Evolutionary conservation across 2,888 invertebrate species (phyloP), one percentile per base, ranked within the genome.

Genomic region (Aphodius sticticus): DNA sequence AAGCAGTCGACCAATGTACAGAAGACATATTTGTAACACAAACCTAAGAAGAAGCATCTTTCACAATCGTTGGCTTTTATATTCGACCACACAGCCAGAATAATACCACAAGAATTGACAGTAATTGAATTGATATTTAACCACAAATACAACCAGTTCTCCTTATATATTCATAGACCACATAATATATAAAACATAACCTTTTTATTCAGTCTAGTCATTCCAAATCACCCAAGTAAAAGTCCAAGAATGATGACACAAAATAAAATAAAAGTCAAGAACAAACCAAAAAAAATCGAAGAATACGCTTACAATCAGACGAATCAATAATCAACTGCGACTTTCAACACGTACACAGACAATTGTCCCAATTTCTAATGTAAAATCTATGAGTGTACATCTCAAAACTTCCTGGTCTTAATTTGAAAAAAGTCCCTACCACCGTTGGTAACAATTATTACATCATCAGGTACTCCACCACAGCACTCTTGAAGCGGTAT

Each of bases 51-150:
- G 26, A 26, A 38, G 6, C 6, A 53, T 12, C 53, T 53, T 53
- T 53, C 53, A 1, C 53, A 53, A 53, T 53, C 53, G 26, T 26
- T 26, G 53, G 53, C 12, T 53, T 12, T 53, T 53, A 9, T 53
- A 12, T 9, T 5, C 53, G 53, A 53, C 26, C 26, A 26, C 53
- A 53, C 53, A 12, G 4, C 2, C 53, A 53, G 53, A 53, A 53
- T 53, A 53, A 53, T 12, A 5, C 12, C 53, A 53, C 12, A 53
- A 53, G 9, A 53, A 53, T 12, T 53, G 53, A 53, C 53, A 7
- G 53, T 53, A 53, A 53, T 53, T 53, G 53, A 53, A 53, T 53
- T 53, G 53, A 53, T 53, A 53, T 53, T 53, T 53, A 53, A 53
- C 9, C 1, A 53, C 53, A 53, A 53, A 53, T 53, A 53, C 7